These are phyloP conservation scores for Acyrthosiphon pisum DNA, from an alignment of 1,140 invertebrate species.

Conservation along the genomic window DNA sequence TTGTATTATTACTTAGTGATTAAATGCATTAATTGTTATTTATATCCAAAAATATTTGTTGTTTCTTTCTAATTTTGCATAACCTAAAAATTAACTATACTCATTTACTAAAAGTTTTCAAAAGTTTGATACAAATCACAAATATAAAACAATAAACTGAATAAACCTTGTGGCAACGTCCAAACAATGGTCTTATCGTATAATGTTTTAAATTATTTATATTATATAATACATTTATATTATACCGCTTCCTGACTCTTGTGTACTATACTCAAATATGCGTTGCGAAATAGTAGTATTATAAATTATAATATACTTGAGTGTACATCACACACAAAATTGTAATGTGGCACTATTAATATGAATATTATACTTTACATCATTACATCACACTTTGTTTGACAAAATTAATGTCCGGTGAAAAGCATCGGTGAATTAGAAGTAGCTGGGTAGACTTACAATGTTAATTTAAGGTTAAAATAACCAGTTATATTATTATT, in stretches of 20 bases:
- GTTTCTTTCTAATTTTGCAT: background rate
- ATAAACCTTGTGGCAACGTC: background rate
- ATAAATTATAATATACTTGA: background rate
- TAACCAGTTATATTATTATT: no score
- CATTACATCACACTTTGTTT: no score
- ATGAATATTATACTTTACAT: no score
- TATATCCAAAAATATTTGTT: background rate
- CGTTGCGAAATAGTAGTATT: background rate
- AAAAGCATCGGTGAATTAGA: no score
- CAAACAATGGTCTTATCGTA: background rate
- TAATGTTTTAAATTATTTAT: background rate
- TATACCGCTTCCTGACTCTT: background rate
- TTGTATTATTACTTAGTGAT: background rate
- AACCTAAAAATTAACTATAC: background rate
- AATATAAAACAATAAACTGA: background rate
- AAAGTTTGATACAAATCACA: background rate
- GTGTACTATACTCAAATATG: background rate
- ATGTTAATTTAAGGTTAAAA: no score
- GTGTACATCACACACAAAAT: background rate
- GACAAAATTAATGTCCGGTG: no score
- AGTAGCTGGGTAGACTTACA: no score
- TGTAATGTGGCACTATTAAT: background rate
- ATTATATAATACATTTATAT: background rate
- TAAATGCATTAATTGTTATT: background rate
- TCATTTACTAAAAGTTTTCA: background rate